A percentile compares a stretch with the other conserved stretches of the same genome.
These are phyloP conservation scores for Diaphora mendica DNA, from an alignment of 2,888 invertebrate species.

Conservation along the genomic window DNA sequence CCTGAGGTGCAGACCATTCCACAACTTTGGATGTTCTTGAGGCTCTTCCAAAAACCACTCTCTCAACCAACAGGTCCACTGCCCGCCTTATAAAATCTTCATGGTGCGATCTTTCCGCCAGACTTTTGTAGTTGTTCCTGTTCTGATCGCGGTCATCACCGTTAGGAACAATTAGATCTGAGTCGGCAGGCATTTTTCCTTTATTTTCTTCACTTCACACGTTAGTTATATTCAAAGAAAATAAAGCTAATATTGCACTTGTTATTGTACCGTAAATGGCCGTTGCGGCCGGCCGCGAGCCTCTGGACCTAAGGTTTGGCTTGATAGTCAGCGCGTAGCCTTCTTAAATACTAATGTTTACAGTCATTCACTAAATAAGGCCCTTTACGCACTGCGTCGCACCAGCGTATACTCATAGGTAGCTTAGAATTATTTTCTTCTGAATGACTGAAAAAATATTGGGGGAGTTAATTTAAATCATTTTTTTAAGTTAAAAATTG, in stretches of 20 bases:
- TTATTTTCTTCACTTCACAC: conserved; percentile 54
- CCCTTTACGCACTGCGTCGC: conserved; percentile 48
- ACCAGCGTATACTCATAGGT: not conserved
- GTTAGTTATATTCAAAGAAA: conserved; percentile 48
- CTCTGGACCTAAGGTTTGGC: conserved; percentile 72
- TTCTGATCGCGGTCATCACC: conserved; percentile 68
- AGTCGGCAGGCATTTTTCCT: conserved; percentile 79
- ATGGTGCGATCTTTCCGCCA: conserved; percentile 88
- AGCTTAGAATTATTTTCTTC: not conserved
- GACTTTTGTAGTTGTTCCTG: conserved; percentile 83
- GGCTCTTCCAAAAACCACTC: conserved; percentile 92
- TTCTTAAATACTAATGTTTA: conserved; percentile 80
- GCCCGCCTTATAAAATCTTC: conserved; percentile 91
- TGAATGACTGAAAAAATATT: not conserved
- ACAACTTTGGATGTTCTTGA: conserved; percentile 91
- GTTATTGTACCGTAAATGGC: conserved; percentile 42
- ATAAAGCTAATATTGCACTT: conserved; percentile 53
- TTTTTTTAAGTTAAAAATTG: not conserved
- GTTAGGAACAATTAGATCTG: conserved; percentile 73
- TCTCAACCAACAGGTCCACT: conserved; percentile 90
- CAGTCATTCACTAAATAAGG: conserved; percentile 80
- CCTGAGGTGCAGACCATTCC: conserved; percentile 92
- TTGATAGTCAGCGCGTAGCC: conserved; percentile 68
- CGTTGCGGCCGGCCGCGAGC: conserved; percentile 73
- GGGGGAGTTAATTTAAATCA: not conserved